Conservation (phyloP, 2,797 vertebrate species). For the Catharus ustulatus region DNA sequence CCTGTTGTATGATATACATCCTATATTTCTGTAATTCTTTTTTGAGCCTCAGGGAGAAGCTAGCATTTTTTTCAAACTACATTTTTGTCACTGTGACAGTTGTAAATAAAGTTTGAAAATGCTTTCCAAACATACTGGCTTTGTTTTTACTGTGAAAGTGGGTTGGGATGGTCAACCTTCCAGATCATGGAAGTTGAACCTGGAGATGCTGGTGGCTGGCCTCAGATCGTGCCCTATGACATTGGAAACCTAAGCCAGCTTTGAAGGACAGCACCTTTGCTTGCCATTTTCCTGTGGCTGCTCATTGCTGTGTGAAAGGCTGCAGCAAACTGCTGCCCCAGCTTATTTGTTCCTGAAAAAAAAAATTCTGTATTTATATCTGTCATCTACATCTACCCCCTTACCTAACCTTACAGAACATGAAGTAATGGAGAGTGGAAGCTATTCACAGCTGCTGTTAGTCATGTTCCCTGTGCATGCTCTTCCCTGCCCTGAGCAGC, state of each 20-base stretch:
- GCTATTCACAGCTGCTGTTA: not conserved
- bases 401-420: not conserved
- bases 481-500: not conserved
- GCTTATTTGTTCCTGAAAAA: not conserved
- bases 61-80: slow-evolving; percentile 89
- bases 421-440: not conserved
- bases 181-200: not conserved
- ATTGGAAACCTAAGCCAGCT: not conserved
- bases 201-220: not conserved
- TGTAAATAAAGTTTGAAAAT: slow-evolving; percentile 99
- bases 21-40: slow-evolving; percentile 87
- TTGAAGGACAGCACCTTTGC: not conserved
- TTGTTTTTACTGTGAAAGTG: not conserved
- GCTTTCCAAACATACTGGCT: slow-evolving; percentile 81
- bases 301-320: not conserved
- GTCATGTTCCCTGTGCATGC: not conserved
- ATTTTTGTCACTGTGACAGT: slow-evolving; percentile 89
- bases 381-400: not conserved
- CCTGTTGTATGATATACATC: slow-evolving; percentile 84
- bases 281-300: not conserved
- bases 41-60: slow-evolving; percentile 99
- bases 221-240: not conserved
- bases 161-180: not conserved
- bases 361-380: not conserved
- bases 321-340: not conserved